Base-by-base conservation (phyloP, 2,888 invertebrate species). In the Nyleta sp. region DNA sequence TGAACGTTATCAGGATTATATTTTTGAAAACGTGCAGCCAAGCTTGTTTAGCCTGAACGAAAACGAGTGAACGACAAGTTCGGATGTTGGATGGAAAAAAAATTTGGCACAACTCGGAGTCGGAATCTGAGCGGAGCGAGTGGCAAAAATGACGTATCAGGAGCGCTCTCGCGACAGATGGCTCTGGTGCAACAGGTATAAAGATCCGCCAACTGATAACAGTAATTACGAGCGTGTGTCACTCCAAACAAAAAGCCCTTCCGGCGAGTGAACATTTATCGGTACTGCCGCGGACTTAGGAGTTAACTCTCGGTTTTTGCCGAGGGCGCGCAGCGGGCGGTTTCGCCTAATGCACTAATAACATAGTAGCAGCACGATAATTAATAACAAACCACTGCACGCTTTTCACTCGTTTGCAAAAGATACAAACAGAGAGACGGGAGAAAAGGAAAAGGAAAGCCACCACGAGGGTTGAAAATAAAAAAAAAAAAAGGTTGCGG, bases 281-380 rank as follows among this genome's bases (percentile, higher is more conserved):
- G 88, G 84, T 74, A 82, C 78, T 81, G 84, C 81, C 81, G 82
- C 76, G 83, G 85, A 85, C 85, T 88, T 86, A 83, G 85, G 82
- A 80, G 80, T 81, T 83, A 79, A 80, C 72, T 80, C 80, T 80
- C 72, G 78, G 65, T 44, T 84, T 75, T 81, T 59, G 84, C 85
- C 83, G 60, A 78, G 74, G 84, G 84, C 84, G 81, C 78, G 68
- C 71, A 82, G 83, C 87, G 86, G 86, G 85, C 86, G 88, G 87
- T 88, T 88, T 88, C 87, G 86, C 85, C 88, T 89, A 90, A 89
- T 88, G 87, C 87, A 87, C 88, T 90, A 90, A 90, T 90, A 90
- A 90, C 87, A 90, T 86, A 86, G 87, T 89, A 82, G 87, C 85
- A 70, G 86, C 71, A 85, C 84, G 85, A 86, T 89, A 89, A 90